These are phyloP conservation scores for Dicycla oo DNA, from an alignment of 2,888 invertebrate species.

Conservation along the genomic window DNA sequence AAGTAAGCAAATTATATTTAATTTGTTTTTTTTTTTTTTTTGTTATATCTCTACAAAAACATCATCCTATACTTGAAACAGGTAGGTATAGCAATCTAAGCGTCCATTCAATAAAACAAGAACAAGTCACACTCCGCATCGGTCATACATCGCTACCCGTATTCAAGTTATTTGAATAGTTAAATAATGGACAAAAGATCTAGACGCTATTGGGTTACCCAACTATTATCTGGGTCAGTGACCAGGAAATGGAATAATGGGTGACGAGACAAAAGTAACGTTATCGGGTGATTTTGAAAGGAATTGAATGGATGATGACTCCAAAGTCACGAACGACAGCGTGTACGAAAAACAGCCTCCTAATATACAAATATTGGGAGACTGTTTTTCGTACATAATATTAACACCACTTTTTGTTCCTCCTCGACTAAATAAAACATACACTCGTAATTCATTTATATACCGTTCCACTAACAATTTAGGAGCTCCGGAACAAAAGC, in stretches of 20 bases:
- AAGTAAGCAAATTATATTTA: too few relatives aligned
- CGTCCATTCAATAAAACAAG: constrained; percentile 82
- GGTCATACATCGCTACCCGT: constrained; percentile 79
- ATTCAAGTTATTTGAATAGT: constrained; percentile 68
- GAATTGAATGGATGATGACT: constrained; percentile 3
- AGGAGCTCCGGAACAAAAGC: too few relatives aligned
- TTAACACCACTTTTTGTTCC: too few relatives aligned
- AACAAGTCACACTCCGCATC: constrained; percentile 78
- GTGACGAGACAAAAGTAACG: constrained; percentile 48
- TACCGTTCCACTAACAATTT: too few relatives aligned
- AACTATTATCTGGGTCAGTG: constrained; percentile 66
- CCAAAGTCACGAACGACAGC: too few relatives aligned
- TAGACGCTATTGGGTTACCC: constrained; percentile 60
- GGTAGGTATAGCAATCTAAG: constrained; percentile 73
- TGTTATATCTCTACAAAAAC: neutral
- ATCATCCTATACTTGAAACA: constrained; percentile 65
- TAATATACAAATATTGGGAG: constrained; percentile 10
- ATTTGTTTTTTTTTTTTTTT: too few relatives aligned
- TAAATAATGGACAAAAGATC: constrained; percentile 51
- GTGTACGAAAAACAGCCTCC: too few relatives aligned
- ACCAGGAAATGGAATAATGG: constrained; percentile 56
- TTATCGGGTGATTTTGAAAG: constrained; percentile 47
- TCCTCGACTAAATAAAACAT: too few relatives aligned
- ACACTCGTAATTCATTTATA: too few relatives aligned
- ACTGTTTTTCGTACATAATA: neutral